phyloP scores from a whole-genome alignment of 2,888 invertebrate genomes.

The Ametastegia equiseti region DNA sequence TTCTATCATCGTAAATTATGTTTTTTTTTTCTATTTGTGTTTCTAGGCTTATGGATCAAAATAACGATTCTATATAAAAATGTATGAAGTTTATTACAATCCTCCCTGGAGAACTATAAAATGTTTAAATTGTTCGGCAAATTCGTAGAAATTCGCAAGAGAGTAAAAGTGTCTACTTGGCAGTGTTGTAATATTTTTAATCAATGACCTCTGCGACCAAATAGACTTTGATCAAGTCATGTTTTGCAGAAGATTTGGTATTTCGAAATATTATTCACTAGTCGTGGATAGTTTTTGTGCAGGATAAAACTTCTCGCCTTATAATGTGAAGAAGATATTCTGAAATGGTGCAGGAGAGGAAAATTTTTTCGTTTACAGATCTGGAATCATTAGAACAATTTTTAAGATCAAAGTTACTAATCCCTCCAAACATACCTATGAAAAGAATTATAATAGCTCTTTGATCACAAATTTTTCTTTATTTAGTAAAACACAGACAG shows the following conservation, averaged over 20 bases:
- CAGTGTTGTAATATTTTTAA: no score
- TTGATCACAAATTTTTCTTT: slow-evolving; percentile 15
- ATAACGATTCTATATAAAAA: no score
- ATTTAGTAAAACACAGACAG: slow-evolving; percentile 74
- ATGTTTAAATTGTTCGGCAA: no score
- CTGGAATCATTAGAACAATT: slow-evolving; percentile 29
- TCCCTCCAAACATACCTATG: slow-evolving; percentile 48
- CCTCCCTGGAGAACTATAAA: no score
- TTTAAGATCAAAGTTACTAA: not conserved
- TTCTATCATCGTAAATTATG: no score
- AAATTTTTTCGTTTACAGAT: not conserved
- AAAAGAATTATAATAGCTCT: slow-evolving; percentile 10
- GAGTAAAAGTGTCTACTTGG: no score
- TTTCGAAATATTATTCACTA: not conserved
- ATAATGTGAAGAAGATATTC: not conserved
- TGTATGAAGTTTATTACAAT: no score
- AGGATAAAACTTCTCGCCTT: not conserved
- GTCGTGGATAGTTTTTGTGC: not conserved
- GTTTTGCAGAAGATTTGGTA: not conserved
- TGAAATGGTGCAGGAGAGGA: not conserved
- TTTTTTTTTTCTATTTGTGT: no score
- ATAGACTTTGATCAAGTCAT: not conserved
- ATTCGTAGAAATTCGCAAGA: no score
- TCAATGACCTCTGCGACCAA: no score
- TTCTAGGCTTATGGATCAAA: no score